Percentiles rank a stretch among this genome's conserved stretches.
Conservation (phyloP, 2,797 vertebrate genomes). For the Linurgus olivaceus region DNA sequence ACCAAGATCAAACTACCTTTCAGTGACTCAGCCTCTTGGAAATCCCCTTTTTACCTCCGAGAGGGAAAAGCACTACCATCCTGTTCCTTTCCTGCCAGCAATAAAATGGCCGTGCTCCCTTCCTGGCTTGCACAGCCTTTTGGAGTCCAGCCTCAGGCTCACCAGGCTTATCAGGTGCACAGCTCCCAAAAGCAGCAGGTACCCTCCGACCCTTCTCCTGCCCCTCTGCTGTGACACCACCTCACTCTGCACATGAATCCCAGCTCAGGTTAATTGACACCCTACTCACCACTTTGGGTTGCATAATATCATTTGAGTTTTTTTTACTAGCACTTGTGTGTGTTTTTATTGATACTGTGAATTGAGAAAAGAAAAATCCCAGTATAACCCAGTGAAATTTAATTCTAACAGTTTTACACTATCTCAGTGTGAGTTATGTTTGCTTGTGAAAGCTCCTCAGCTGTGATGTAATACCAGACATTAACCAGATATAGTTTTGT, state of each 20-base stretch:
- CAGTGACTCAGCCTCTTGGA: neutral
- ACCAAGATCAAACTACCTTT: neutral
- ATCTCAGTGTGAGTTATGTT: neutral
- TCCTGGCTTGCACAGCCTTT: neutral
- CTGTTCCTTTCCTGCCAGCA: neutral
- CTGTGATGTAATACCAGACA: neutral
- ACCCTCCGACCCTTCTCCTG: neutral
- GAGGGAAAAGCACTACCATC: neutral
- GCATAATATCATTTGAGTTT: neutral
- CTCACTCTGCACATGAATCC: neutral
- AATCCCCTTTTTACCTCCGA: neutral
- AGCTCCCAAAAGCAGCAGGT: neutral
- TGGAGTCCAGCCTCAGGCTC: neutral
- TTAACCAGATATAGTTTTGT: neutral
- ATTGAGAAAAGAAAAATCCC: neutral
- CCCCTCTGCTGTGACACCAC: rapidly evolving
- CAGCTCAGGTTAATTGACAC: neutral
- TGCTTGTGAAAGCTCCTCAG: neutral
- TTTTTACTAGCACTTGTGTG: neutral
- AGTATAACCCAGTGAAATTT: neutral
- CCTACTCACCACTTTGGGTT: neutral
- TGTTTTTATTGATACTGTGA: neutral
- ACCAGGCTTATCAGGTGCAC: neutral
- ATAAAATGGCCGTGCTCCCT: neutral
- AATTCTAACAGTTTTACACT: neutral